Base-by-base conservation (phyloP, 2,888 invertebrate species). In the Polymixis lichenea region DNA sequence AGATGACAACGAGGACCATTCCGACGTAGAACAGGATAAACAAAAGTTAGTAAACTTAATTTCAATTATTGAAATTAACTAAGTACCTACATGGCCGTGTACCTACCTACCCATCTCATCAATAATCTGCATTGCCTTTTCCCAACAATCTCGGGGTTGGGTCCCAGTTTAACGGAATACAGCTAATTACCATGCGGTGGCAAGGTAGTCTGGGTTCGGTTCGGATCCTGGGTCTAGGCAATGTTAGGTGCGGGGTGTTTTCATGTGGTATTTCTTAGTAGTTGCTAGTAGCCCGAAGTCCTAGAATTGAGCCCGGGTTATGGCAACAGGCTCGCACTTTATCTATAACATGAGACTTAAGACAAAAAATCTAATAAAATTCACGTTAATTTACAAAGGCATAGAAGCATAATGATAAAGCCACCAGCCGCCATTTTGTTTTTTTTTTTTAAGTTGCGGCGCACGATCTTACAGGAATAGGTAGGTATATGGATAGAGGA, bases 1-100 rank as follows among this genome's bases (percentile, higher is more conserved):
- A 32, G 58, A 73, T 28, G 72, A 83, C n/a, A 73, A 25, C 51
- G 69, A 70, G 32, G 70, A 68, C 19, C 56, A 78, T 28, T 19
- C n/a, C 43, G 15, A 67, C 28, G 15, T 69, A 55, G 76, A 73
- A 58, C 62, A 71, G 8, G 72, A 78, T 28, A 66, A 64, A 38
- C 65, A 76, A 78, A 78, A 79, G 77, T 78, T 46, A 78, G 77
- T 79, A 56, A 25, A 70, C 13, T 43, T 22, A 55, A n/a, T 72
- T 68, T 15, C 2, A 51, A 67, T 67, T 38, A 49, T 19, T 49
- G 17, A n/a, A 22, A 8, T 11, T 61, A 64, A 13, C 13, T 19
- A 64, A 0, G 11, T 19, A 64, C 25, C 19, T 46, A 25, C 25
- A 7, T 19, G 64, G 46, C 13, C 11, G 25, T 46, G 19, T 19